Percentiles rank a stretch among this genome's conserved stretches.
These are phyloP conservation scores for Hoplodrina blanda DNA, from an alignment of 2,888 invertebrate genomes.

Conservation along the genomic window DNA sequence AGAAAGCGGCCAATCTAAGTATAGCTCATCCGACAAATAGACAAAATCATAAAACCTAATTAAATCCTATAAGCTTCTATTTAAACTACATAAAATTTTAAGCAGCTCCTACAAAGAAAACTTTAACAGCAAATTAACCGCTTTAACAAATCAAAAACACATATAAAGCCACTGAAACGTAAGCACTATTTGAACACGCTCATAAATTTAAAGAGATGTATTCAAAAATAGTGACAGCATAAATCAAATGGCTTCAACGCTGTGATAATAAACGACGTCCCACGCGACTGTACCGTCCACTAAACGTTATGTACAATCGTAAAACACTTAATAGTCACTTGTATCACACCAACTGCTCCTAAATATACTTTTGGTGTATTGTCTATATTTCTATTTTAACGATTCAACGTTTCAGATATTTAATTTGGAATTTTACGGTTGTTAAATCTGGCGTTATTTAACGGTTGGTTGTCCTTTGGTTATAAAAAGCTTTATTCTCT, in stretches of 20 bases:
- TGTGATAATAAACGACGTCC: slow-evolving; percentile 68
- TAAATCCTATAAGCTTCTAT: slow-evolving; percentile 28
- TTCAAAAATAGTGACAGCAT: slow-evolving; percentile 66
- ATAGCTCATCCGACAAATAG: slow-evolving; percentile 8
- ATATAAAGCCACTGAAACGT: slow-evolving; percentile 59
- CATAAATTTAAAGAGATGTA: slow-evolving; percentile 65
- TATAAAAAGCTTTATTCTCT: slow-evolving; percentile 41
- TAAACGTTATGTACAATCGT: slow-evolving; percentile 68
- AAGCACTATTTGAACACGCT: slow-evolving; percentile 56
- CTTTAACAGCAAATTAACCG: slow-evolving; percentile 56
- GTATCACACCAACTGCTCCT: slow-evolving; percentile 55
- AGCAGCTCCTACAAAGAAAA: slow-evolving; percentile 38
- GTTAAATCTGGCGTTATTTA: slow-evolving; percentile 36
- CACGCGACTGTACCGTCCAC: slow-evolving; percentile 66
- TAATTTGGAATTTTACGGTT: slow-evolving; percentile 43
- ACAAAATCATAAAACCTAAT: slow-evolving; percentile 39
- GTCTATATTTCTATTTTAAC: slow-evolving; percentile 53
- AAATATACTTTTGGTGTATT: slow-evolving; percentile 52
- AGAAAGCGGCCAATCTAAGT: background rate
- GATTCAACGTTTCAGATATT: slow-evolving; percentile 37
- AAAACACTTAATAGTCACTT: slow-evolving; percentile 73
- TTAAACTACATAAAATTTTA: slow-evolving; percentile 53
- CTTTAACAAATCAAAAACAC: slow-evolving; percentile 62
- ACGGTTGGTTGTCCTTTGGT: slow-evolving; percentile 47
- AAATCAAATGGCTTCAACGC: slow-evolving; percentile 68